Evolutionary conservation across 2,888 invertebrate species (phyloP), one percentile per base, ranked within the genome.

Genomic region (Polyommatus icarus): DNA sequence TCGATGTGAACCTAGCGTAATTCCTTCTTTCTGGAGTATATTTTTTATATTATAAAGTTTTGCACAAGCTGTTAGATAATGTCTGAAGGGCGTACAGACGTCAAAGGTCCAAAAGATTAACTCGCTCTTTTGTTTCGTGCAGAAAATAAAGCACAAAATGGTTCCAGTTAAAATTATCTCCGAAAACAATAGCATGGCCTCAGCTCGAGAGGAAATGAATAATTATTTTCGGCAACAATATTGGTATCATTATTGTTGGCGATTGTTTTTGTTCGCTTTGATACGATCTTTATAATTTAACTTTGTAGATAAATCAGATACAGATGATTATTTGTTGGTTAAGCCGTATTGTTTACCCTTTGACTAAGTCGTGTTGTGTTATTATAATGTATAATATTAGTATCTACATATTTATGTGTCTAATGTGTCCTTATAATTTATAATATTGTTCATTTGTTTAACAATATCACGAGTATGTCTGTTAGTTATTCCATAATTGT

Each of bases 111-210:
- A 29, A 67, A 67, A 29, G 29, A 32, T 29, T 67, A 67, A 67
- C 12, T 67, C 29, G 6, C 18, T 5, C 67, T 67, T 67, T 67
- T 67, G 67, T 67, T 67, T 15, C 29, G 12, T 32, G 24, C 61
- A 67, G 67, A 67, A 67, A 67, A 67, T 67, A 67, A 29, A 24
- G 24, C 67, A 67, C 67, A 29, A 67, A 67, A 67, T 67, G 67
- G 15, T 29, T 67, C 29, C 29, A 32, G 67, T 67, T 67, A 32
- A 67, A 67, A 67, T 29, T 67, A 67, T 67, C 61, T 67, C 61
- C 1, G 29, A 67, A 29, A 32, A 67, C 67, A 67, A 67, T 32
- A 18, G 67, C 67, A 1, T 15, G 15, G 67, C 29, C 67, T 54
- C 54, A 29, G 6, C 29, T 67, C 15, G 29, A 67, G 18, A 67